Base-by-base conservation (phyloP, 2,888 invertebrate genomes). In the Microctonus aethiopoides region DNA sequence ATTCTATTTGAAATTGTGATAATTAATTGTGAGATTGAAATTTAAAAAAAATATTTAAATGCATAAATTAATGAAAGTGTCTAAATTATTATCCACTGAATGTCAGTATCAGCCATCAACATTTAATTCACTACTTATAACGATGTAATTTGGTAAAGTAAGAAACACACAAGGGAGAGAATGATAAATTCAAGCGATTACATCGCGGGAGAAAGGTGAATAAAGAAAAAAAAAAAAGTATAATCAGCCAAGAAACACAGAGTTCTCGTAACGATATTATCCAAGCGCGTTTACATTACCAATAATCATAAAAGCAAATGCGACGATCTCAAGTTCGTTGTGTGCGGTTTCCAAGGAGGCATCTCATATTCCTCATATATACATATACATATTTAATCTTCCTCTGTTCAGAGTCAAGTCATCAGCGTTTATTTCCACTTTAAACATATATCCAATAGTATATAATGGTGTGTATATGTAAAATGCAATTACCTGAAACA, bases 401-500 rank as follows among this genome's bases (percentile, higher is more conserved):
- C 57, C 13, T 26, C 24, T 57, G 51, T 32, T 60, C 13, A 7
- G 52, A 66, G 65, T 60, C 46, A 61, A 63, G 51, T 63, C 63
- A 63, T 51, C 63, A 63, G 32, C 16, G 46, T 16, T 1, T 46
- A 20, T n/a, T n/a, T n/a, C 6, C 34, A 20, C 29, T 13, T 20
- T 60, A 20, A 9, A n/a, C n/a, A n/a, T n/a, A n/a, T n/a, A n/a
- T 7, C 29, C 29, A 36, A 1, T 16, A 22, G 16, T 22, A n/a
- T n/a, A n/a, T n/a, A n/a, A 32, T 34, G 34, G 7, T 52, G 52
- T 34, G 39, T 11, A 36, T 61, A 62, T 41, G 56, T 56, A 41
- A 54, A 56, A 56, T 54, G 52, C 62, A 70, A 70, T 82, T 79
- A 82, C 82, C 82, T 82, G 81, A 61, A 82, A 82, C 81, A 79